Evolutionary conservation across 1,140 invertebrate species (phyloP), one percentile per base, ranked within the genome.

Genomic region (Conopomorpha cramerella): DNA sequence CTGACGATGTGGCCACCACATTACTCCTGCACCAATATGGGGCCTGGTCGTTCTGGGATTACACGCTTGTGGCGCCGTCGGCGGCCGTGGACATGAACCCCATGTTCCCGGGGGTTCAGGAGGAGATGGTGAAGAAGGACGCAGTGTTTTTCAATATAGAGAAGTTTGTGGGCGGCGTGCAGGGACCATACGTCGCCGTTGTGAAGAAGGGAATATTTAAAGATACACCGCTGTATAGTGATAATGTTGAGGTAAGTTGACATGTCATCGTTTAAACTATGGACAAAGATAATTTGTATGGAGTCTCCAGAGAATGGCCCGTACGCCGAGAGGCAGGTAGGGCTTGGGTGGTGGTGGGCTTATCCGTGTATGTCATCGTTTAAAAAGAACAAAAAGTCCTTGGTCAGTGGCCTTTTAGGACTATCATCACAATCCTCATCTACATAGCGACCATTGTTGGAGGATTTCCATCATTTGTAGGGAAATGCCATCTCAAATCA

Each of bases 111-210:
- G 83, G 83, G 16, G 85, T 87, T 16, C 79, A 84, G 33, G 82
- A 86, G 46, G 82, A 83, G 16, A 79, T 86, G 34, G 86, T 88
- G 3, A 84, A 86, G 61, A 95, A 96, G 60, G 94, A 96, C 78
- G 93, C 92, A 1, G 82, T 96, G 29, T 95, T 92, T 60, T 93
- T 96, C 56, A 92, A 92, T 16, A 87, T 89, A 19, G 92, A 95
- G 74, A 95, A 95, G 62, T 95, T 96, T 65, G 81, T 94, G 26
- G 94, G 94, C 1, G 94, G 93, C 6, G 86, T 92, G 0, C 90
- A 93, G 55, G 92, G 92, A 8, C 92, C 93, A 3, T 88, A 85
- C 73, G 76, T 83, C 25, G 59, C 80, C 15, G 72, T 84, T 2
- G 68, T 77, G 1, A 85, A 84, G 50, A 77, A 67, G 23, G 62